Base-by-base conservation (phyloP, 2,888 invertebrate species). In the Megalurothrips usitatus region DNA sequence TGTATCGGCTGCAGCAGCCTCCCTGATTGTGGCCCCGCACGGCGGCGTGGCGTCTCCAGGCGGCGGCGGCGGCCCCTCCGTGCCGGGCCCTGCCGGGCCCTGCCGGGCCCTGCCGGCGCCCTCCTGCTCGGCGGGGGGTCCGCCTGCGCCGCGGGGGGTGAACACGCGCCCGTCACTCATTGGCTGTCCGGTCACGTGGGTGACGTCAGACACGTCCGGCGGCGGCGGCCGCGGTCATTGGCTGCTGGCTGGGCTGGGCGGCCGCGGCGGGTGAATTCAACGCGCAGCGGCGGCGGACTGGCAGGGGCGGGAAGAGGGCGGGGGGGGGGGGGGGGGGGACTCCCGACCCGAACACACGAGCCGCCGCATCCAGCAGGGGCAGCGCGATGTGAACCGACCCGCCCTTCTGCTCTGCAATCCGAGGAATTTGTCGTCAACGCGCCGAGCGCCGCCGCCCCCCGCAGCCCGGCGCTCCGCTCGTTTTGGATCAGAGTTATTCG, bases 401-500 rank as follows among this genome's bases (percentile, higher is more conserved):
- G n/a, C n/a, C n/a, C n/a, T n/a, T n/a, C 34, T 6, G 6, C 34
- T 43, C 58, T n/a, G 58, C 58, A 58, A 58, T 58, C 14, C 58
- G 17, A 58, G 58, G 58, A 58, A 58, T 58, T 58, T 17, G 58
- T 58, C 58, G 19, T 58, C 52, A 6, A 52, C 52, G 52, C 49
- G 49, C 49, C 52, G 14, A 52, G 52, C 52, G 14, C 52, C 14
- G 52, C 52, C 52, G 6, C 1, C 14, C 52, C 52, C 58, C 6
- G n/a, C n/a, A n/a, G n/a, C 19, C 2, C 58, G 0, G 17, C 12
- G 6, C 58, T 12, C 17, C 14, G 19, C 58, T 58, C 58, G 58
- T 58, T 43, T 43, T 43, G 34, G 58, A 58, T 58, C 58, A n/a
- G 58, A 58, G 58, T 58, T 58, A 58, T 58, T 58, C 58, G 68